A percentile compares a stretch with the other conserved stretches of the same genome.
phyloP scores from a whole-genome alignment of 2,888 invertebrate genomes.

The Autographa pulchrina region DNA sequence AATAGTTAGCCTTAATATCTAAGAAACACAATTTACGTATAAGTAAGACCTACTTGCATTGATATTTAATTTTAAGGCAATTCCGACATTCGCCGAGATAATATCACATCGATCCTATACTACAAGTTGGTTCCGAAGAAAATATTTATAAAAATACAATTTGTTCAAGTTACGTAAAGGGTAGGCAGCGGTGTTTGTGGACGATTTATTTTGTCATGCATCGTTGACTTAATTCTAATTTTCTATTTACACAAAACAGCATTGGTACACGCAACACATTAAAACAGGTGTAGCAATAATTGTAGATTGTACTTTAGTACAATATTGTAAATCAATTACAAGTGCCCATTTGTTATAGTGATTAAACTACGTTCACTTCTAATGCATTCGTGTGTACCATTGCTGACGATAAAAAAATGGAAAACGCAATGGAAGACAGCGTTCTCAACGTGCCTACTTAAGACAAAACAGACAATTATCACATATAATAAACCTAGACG shows the following conservation, averaged over 20 bases:
- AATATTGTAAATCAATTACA: slow-evolving; percentile 6
- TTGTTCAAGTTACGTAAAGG: slow-evolving; percentile 82
- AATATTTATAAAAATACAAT: slow-evolving; percentile 70
- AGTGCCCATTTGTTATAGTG: slow-evolving; percentile 10
- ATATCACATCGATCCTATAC: slow-evolving; percentile 80
- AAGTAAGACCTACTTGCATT: slow-evolving; percentile 69
- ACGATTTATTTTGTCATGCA: slow-evolving; percentile 82
- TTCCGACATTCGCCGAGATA: slow-evolving; percentile 67
- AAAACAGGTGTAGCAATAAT: slow-evolving; percentile 6
- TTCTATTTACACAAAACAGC: slow-evolving; percentile 73
- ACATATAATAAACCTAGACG: slow-evolving; percentile 84
- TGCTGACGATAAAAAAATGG: slow-evolving; percentile 64
- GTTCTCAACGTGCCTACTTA: slow-evolving; percentile 77
- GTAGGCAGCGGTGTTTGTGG: slow-evolving; percentile 71
- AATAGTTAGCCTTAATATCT: slow-evolving; percentile 23
- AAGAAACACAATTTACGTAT: slow-evolving; percentile 58
- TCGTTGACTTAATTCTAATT: slow-evolving; percentile 73
- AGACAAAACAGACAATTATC: slow-evolving; percentile 81
- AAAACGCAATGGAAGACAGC: slow-evolving; percentile 86
- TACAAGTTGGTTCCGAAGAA: slow-evolving; percentile 66
- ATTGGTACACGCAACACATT: slow-evolving; percentile 49
- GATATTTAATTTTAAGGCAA: slow-evolving; percentile 73
- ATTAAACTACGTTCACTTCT: slow-evolving; percentile 25
- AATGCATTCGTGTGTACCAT: slow-evolving; percentile 34
- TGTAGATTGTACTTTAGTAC: background rate